These are phyloP conservation scores for Andricus grossulariae DNA, from an alignment of 1,140 invertebrate species.

Conservation along the genomic window DNA sequence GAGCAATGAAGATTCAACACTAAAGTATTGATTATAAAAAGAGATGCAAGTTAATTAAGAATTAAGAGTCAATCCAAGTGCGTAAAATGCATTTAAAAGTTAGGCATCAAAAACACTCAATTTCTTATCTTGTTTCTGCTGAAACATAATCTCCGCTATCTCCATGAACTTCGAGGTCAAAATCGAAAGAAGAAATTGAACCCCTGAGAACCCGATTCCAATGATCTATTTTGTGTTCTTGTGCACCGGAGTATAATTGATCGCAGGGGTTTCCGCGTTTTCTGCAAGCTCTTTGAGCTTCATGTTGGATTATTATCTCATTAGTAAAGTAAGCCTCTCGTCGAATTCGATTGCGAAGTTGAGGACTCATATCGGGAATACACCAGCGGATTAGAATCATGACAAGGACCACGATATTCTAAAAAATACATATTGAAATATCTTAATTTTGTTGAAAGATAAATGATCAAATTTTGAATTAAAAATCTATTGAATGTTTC, in stretches of 20 bases:
- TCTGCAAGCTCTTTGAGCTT: slow-evolving; percentile 71
- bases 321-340: slow-evolving; percentile 89
- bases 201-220: neutral
- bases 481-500: too few relatives aligned
- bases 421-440: slow-evolving; percentile 57
- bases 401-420: slow-evolving; percentile 88
- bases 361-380: slow-evolving; percentile 87
- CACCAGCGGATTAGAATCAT: slow-evolving; percentile 87
- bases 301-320: slow-evolving; percentile 89
- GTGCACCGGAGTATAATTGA: slow-evolving; percentile 18
- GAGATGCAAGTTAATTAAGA: too few relatives aligned
- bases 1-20: too few relatives aligned
- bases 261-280: slow-evolving; percentile 44
- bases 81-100: too few relatives aligned
- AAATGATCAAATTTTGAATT: neutral
- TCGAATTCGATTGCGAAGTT: slow-evolving; percentile 85
- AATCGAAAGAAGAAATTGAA: neutral
- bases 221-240: neutral
- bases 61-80: too few relatives aligned
- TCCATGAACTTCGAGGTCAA: neutral
- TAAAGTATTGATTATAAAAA: too few relatives aligned
- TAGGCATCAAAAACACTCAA: too few relatives aligned
- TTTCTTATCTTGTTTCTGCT: too few relatives aligned
- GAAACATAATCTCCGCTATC: too few relatives aligned
- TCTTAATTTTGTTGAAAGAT: slow-evolving; percentile 12